Evolutionary conservation across 2,888 invertebrate genomes (phyloP), one percentile per base, ranked within the genome.

Genomic region (Taphrorychus bicolor): DNA sequence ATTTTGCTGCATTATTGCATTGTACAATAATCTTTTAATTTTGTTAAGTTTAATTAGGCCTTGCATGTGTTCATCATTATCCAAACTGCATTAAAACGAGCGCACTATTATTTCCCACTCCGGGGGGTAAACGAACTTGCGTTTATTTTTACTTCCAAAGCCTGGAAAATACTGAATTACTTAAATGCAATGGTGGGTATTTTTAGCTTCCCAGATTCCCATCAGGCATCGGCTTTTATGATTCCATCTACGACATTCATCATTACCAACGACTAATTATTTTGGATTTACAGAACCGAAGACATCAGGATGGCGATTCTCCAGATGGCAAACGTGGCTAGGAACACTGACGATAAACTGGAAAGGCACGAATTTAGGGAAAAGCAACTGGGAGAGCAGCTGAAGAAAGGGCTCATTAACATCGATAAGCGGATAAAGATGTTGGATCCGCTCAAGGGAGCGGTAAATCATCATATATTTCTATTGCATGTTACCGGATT

Each of bases 311-410:
- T 92, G 76, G 93, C 92, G 0, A 88, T 95, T 79, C 81, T 94
- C 70, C 92, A 93, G 17, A 83, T 94, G 65, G 90, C 93, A 7
- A 91, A 92, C 77, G 91, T 93, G 80, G 90, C 93, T 80, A 87
- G 92, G 49, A 86, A 88, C 41, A 87, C 91, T 57, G 93, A 92
- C 71, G 92, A 92, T 77, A 94, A 94, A 82, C 80, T 95, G 70
- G 94, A 94, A 77, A 84, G 94, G 14, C 94, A 95, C 80, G 94
- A 95, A 80, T 89, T 87, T 74, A 84, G 95, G 9, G 94, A 94
- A 80, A 87, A 92, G 71, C 88, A 89, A 0, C 82, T 93, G 18
- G 93, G 92, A 0, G 94, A 94, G 64, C 87, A 91, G 72, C 78
- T 94, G 58, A 94, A 93, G 82, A 91, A 90, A 78, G 88, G 89